phyloP scores from a whole-genome alignment of 2,797 vertebrate species.

The Astyanax mexicanus region DNA sequence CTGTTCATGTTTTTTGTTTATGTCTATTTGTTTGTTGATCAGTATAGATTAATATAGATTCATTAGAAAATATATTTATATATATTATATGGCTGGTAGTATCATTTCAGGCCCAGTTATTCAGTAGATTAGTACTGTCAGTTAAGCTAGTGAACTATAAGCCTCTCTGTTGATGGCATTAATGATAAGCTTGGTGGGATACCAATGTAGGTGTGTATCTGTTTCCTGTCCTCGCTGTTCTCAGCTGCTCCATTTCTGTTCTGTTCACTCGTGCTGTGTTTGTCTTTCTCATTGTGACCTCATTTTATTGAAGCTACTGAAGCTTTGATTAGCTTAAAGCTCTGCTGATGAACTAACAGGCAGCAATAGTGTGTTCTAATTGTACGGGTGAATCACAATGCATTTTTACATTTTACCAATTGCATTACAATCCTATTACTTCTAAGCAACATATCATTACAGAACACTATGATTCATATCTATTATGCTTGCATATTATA shows the following conservation, averaged over 20 bases:
- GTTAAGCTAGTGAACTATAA: conserved; percentile 4
- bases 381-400: background rate
- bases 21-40: background rate
- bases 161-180: conserved; percentile 16
- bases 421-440: background rate
- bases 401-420: no score
- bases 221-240: conserved; percentile 38
- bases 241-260: conserved; percentile 9
- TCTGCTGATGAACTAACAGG: conserved; percentile 4
- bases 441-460: background rate
- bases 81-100: background rate
- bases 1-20: background rate
- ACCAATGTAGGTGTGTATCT: background rate
- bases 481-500: background rate
- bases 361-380: background rate
- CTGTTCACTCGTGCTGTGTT: background rate
- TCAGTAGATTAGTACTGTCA: background rate
- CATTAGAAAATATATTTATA: background rate
- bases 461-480: background rate
- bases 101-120: background rate
- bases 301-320: conserved; percentile 5
- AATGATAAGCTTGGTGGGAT: background rate
- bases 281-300: conserved; percentile 21
- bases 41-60: background rate
- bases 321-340: conserved; percentile 33